A percentile compares a stretch with the other conserved stretches of the same genome.
Evolutionary conservation across 2,797 vertebrate genomes (phyloP).

Genomic region (Tragopan temminckii): DNA sequence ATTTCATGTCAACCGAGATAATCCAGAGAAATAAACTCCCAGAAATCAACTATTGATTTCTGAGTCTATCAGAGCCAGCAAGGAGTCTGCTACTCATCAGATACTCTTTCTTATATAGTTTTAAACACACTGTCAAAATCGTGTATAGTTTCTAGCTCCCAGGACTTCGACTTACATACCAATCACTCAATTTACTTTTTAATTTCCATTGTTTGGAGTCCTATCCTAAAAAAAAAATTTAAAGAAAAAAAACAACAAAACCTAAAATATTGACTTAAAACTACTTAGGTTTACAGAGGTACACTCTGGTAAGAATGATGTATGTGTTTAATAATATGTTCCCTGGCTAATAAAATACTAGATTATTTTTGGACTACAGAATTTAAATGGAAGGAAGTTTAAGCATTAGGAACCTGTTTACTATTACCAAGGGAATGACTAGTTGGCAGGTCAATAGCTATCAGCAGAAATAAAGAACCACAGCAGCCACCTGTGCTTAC

Average conservation of each 20-base stretch:
- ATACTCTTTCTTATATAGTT: conserved; percentile 1
- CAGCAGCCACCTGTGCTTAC: conserved; percentile 55
- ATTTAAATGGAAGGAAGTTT: conserved; percentile 69
- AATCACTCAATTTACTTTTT: conserved; percentile 2
- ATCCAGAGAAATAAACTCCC: conserved; percentile 12
- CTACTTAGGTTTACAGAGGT: conserved; percentile 40
- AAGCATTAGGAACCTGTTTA: conserved; percentile 69
- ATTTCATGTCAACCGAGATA: conserved; percentile 29
- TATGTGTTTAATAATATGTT: conserved; percentile 73
- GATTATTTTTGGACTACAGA: conserved; percentile 67
- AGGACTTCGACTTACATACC: conserved; percentile 8
- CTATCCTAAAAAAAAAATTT: neutral
- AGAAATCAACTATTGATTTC: conserved; percentile 46
- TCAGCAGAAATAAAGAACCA: conserved; percentile 52
- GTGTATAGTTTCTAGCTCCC: neutral
- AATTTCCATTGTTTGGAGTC: conserved; percentile 30
- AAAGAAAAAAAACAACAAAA: neutral
- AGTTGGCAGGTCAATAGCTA: conserved; percentile 67
- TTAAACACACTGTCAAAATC: conserved; percentile 34
- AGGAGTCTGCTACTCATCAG: conserved; percentile 45
- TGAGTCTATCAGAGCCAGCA: conserved; percentile 6
- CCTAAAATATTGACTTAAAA: conserved; percentile 18
- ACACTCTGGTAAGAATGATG: conserved; percentile 62
- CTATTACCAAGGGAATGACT: conserved; percentile 55
- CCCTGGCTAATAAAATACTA: conserved; percentile 71